Base-by-base conservation (phyloP, 2,888 invertebrate species). In the Syrista parreyssii region DNA sequence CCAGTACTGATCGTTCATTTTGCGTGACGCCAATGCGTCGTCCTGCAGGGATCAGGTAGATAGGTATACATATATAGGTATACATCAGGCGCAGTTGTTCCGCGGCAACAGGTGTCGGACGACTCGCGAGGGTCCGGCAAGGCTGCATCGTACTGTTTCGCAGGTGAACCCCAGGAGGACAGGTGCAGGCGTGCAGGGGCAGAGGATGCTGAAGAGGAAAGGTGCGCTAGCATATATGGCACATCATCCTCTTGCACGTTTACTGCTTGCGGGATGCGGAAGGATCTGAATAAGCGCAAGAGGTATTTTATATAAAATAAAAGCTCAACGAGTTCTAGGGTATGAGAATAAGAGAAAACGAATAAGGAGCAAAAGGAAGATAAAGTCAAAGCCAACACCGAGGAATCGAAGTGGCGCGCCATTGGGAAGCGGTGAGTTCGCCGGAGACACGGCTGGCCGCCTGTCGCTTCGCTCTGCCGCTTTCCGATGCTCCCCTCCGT, bases 391-490 rank as follows among this genome's bases (percentile, higher is more conserved):
- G 78, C 82, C 79, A 79, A 78, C 85, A 82, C 83, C 82, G 82
- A 71, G 71, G 71, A 71, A 71, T 71, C 71, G 71, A 71, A 71
- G 71, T 71, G 71, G 31, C 71, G 71, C 71, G 71, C 71, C 71
- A 71, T 71, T 71, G 71, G 71, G 71, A 71, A 71, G 71, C 31
- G 71, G 31, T 32, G 84, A 85, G 87, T 84, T 84, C 81, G 84
- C 89, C 87, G 90, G 90, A 90, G 86, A 89, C 87, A 90, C 87
- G 90, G 88, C 87, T 89, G 84, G 90, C 86, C 87, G 89, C 86
- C 81, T 84, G 86, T 83, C 86, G 89, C 85, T 89, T 83, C 88
- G 89, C 89, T 89, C 89, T 89, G 87, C 86, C 88, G 90, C 88
- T 86, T 89, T 87, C 85, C 85, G 80, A 82, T 83, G 82, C 81